phyloP scores from a whole-genome alignment of 2,797 vertebrate genomes.

The Moxostoma hubbsi region DNA sequence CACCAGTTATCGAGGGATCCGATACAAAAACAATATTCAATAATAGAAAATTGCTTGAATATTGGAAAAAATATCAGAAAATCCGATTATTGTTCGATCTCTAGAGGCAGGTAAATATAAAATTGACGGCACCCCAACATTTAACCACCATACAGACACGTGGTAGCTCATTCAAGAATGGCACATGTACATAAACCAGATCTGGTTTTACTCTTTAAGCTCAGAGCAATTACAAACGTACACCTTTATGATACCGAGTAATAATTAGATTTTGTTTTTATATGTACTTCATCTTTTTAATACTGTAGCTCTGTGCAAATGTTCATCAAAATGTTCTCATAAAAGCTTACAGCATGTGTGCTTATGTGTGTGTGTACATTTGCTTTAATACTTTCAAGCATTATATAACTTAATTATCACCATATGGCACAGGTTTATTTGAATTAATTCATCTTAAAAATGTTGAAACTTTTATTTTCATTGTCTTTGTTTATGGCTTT shows the following conservation, averaged over 20 bases:
- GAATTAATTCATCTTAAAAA: constrained; percentile 44
- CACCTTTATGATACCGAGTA: constrained; percentile 21
- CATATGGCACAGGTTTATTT: constrained; percentile 37
- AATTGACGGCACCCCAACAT: neutral
- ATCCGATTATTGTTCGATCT: too few relatives aligned
- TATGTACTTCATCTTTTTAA: constrained; percentile 10
- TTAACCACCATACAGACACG: neutral
- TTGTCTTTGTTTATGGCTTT: constrained; percentile 35
- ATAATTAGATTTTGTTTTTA: neutral
- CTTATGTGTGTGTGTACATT: constrained; percentile 3
- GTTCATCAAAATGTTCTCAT: constrained; percentile 12
- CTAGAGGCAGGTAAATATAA: neutral
- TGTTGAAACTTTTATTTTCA: constrained; percentile 47
- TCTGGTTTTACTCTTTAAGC: constrained; percentile 5
- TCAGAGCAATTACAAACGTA: constrained; percentile 4
- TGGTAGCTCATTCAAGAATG: neutral
- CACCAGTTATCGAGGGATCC: too few relatives aligned
- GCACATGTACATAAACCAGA: constrained; percentile 2
- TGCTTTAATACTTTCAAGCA: constrained; percentile 14
- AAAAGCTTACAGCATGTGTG: neutral
- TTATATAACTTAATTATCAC: constrained; percentile 29
- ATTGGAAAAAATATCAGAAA: too few relatives aligned
- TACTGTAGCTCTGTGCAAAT: neutral
- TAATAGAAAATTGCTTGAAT: too few relatives aligned
- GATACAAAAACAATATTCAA: too few relatives aligned